Base-by-base conservation (phyloP, 2,888 invertebrate genomes). In the Platycnemis pennipes region DNA sequence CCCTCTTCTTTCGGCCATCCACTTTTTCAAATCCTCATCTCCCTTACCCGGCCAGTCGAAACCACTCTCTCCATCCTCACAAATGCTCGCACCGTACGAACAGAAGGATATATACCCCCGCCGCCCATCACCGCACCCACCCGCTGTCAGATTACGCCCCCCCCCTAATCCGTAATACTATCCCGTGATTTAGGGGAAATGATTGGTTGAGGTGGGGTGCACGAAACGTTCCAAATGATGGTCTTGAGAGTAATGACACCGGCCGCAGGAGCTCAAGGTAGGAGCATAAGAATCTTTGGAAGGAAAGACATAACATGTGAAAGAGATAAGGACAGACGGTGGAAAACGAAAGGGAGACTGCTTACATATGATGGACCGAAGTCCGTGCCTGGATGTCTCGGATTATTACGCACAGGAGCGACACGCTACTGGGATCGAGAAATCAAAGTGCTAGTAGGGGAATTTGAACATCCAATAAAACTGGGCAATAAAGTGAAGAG, bases 171-270 rank as follows among this genome's bases (percentile, higher is more conserved):
- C 91, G 91, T 44, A 44, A 44, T 91, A 69, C 69, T 63, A 91
- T 91, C 91, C 45, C 53, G 91, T 91, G 91, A 91, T 91, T 91
- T 91, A 91, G 91, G 56, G 69, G 56, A 63, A 91, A 69, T 91
- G 91, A 56, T 63, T 91, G n/a, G 63, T n/a, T 8, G 77, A 11
- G 77, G 8, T 31, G 77, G 77, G 26, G 31, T 13, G 13, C 1
- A 37, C 11, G 37, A 13, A 37, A 37, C 4, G 31, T 37, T 13
- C 26, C 77, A 37, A 77, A 77, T 37, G 77, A 31, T 77, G 63
- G 63, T 26, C 26, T 2, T 22, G 26, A n/a, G 63, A 63, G 63
- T 53, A 63, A 63, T 63, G 63, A 8, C 8, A 19, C 16, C 2
- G 53, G 63, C 77, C 1, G 77, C 37, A 11, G 77, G 11, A 77